Base-by-base conservation (phyloP, 2,113 vertebrate species). In the Mirounga angustirostris region DNA sequence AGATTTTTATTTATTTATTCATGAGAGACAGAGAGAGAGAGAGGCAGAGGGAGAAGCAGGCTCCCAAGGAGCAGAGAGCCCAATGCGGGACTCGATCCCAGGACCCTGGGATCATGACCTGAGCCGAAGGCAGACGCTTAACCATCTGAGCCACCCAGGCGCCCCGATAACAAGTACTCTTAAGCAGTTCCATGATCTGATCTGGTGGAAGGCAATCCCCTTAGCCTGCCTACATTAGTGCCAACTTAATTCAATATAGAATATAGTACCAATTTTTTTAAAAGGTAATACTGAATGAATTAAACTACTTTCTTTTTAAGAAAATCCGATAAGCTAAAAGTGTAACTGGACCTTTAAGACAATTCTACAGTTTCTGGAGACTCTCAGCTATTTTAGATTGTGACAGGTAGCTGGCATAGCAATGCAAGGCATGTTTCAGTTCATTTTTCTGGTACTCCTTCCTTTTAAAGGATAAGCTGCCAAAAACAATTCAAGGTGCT, bases 301-400 rank as follows among this genome's bases (percentile, higher is more conserved):
- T 59, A 87, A 94, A 78, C 73, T 69, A 33, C 71, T 83, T 88
- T 79, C 50, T 93, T 81, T 93, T 85, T 69, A 87, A 95, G 74
- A 96, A 93, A 91, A 69, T 33, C 54, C 81, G 52, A 95, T 69
- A 79, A 96, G 8, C 36, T 69, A 33, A 96, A 97, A 80, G 26
- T 84, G 6, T 88, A 96, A 69, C 56, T 87, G 76, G 61, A 89
- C 61, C 73, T 97, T 69, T 81, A 89, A 86, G 89, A 96, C 58
- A 82, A 54, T 91, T 96, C 96, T 92, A 59, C 30, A 84, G 40
- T 89, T 94, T 96, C 69, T 95, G 22, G 26, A 97, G 69, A 89
- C 4, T 52, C 58, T 88, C 91, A 36, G 71, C 67, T 96, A 52
- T 95, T 97, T 80, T 74, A 40, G 73, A 95, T 67, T 43, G 43